Evolutionary conservation across 2,888 invertebrate genomes (phyloP), one percentile per base, ranked within the genome.

Genomic region (Cataglyphis altisquamis): DNA sequence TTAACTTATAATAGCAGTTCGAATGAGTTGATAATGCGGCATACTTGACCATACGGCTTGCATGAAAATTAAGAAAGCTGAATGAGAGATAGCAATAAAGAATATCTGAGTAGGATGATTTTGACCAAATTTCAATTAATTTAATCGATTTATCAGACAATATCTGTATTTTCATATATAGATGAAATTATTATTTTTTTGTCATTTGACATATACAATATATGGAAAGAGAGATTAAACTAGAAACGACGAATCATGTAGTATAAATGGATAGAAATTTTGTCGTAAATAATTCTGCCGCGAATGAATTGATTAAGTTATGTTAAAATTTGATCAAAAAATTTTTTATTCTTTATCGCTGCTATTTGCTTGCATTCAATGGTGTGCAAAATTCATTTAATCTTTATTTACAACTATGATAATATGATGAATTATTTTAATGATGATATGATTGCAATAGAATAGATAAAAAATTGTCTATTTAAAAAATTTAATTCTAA

Each of bases 401-500:
- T 9, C 25, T 36, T 18, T 55, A 36, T 6, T 68, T 68, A 21
- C 15, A 60, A 57, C 9, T 39, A 57, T 3, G 15, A 72, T 21
- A 25, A 72, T 10, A 36, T 15, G 3, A 36, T 15, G 3, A 72
- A 72, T 57, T 55, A 70, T 55, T 72, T 0, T 57, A 57, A 18
- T 8, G 12, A 25, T 18, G 18, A 52, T 52, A 39, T 18, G 21
- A 12, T 15, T 72, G 15, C 18, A 39, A 25, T 52, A 52, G 32
- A 36, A 6, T 36, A 36, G 32, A 36, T 36, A n/a, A n/a, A 52
- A 0, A n/a, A 29, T 29, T n/a, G 8, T 52, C 9, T 32, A 9
- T 25, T 41, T 12, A 36, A 36, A 64, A 75, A 52, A 66, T 63
- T 52, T 3, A 41, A 62, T 45, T 32, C 45, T 45, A 74, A 48